Evolutionary conservation across 2,888 invertebrate genomes (phyloP).

Genomic region (Tenthredo scrophulariae): DNA sequence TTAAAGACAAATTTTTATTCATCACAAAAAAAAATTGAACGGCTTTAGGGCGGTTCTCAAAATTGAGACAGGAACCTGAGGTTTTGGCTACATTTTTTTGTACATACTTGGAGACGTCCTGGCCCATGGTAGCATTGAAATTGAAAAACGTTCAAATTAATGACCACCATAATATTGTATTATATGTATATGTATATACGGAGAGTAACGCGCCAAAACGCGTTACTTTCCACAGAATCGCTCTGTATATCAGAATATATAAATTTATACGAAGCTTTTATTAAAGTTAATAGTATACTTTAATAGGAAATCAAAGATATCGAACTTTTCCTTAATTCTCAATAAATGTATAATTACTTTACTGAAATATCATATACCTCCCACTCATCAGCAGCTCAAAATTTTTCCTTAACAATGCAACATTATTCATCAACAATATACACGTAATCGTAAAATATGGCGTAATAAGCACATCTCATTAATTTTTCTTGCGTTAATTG

Average conservation of each 20-base stretch:
- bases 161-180: too few relatives aligned
- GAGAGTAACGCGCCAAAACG: too few relatives aligned
- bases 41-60: too few relatives aligned
- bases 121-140: too few relatives aligned
- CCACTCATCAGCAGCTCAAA: background rate
- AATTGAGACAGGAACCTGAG: too few relatives aligned
- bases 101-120: too few relatives aligned
- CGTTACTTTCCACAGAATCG: too few relatives aligned
- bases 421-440: constrained; percentile 4
- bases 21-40: too few relatives aligned
- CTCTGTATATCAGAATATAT: background rate
- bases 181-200: background rate
- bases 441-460: constrained; percentile 4
- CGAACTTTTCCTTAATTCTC: constrained; percentile 23
- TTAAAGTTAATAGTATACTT: constrained; percentile 49
- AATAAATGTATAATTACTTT: constrained; percentile 1
- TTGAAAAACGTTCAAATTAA: too few relatives aligned
- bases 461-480: background rate
- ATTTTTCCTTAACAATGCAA: background rate
- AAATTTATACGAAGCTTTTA: constrained; percentile 12
- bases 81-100: too few relatives aligned
- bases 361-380: background rate
- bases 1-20: too few relatives aligned
- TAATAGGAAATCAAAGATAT: constrained; percentile 55
- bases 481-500: background rate